Conservation (phyloP, 2,797 vertebrate genomes). For the Micromesistius poutassou region DNA sequence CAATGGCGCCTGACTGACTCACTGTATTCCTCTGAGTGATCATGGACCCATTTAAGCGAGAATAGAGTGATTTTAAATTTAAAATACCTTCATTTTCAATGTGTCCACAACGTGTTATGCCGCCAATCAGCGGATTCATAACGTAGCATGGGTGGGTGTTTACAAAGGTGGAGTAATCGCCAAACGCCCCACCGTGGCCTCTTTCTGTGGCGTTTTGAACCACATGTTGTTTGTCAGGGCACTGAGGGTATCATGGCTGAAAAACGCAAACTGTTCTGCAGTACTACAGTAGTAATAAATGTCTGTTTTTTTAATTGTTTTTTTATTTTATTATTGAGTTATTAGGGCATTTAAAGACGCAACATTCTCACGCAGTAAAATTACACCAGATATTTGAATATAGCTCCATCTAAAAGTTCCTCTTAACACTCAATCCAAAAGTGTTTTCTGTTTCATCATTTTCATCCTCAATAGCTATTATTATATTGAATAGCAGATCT, state of each 20-base stretch:
- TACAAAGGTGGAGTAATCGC: neutral
- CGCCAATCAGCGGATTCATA: constrained; percentile 38
- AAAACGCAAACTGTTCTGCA: neutral
- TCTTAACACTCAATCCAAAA: neutral
- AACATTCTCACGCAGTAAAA: neutral
- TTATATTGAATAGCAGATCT: neutral
- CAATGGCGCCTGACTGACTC: constrained; percentile 43
- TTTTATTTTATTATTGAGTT: no score
- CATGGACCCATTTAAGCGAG: constrained; percentile 39
- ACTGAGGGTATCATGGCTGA: neutral
- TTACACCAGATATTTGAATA: neutral
- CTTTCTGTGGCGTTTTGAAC: no score
- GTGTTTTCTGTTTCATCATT: neutral
- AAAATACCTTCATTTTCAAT: constrained; percentile 45
- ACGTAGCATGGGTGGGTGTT: neutral
- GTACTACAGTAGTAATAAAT: neutral
- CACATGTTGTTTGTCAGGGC: no score
- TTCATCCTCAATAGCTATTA: neutral
- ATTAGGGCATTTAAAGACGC: no score
- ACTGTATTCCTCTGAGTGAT: constrained; percentile 59
- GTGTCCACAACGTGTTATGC: constrained; percentile 35
- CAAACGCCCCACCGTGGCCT: neutral
- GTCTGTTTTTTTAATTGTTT: no score
- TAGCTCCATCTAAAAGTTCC: neutral
- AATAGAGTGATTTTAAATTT: constrained; percentile 49